Base-by-base conservation (phyloP, 2,888 invertebrate genomes). In the Andrena marginata region DNA sequence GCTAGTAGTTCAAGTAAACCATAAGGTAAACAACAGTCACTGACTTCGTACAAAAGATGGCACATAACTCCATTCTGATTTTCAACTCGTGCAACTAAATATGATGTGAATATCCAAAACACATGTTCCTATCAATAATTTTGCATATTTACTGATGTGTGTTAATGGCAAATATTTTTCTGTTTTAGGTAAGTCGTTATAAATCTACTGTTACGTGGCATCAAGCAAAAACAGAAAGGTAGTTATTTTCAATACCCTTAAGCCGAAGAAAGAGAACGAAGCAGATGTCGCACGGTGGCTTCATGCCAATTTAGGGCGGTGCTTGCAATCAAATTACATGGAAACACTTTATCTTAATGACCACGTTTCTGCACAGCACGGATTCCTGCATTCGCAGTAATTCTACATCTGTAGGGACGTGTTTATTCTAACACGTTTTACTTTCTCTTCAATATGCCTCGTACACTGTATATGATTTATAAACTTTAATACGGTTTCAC, bases 121-220 rank as follows among this genome's bases (percentile, higher is more conserved):
- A 10, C 16, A 56, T 7, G 3, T 26, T 29, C n/a, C n/a, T 1
- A 33, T 54, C 1, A 1, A 35, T 8, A 2, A 54, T 23, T 6
- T 6, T 6, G 0, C 8, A 16, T 16, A 13, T 29, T 13, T 2
- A 1, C 51, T 6, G 7, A 1, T 3, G 51, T 0, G 0, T n/a
- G 62, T 49, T 85, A 85, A 87, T 77, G 10, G 35, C 54, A 60
- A 73, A 76, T 69, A 60, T 82, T 75, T 85, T 80, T 90, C 60
- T 91, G 91, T 91, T 91, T 83, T 88, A 91, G 91, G 91, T 91
- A 91, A 91, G 91, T 90, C 80, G 6, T 63, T 16, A 59, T 20
- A 33, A 54, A 49, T 60, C 48, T 63, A 67, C 56, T 60, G 16
- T 73, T 64, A 71, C 76, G 62, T 54, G 49, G 63, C 29, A 51